Evolutionary conservation across 2,888 invertebrate genomes (phyloP).

Genomic region (Empis livida): DNA sequence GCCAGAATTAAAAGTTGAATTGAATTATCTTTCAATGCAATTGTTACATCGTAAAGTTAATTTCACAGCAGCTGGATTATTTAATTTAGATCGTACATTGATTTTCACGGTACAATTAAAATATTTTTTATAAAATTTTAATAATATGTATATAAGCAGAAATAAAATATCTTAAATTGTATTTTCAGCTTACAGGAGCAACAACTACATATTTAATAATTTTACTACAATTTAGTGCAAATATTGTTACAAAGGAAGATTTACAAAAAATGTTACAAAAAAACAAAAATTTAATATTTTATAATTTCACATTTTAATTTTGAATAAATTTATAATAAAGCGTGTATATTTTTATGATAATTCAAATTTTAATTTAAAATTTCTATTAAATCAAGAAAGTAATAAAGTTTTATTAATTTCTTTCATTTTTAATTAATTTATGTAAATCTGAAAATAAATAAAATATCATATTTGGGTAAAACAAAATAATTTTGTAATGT

Average conservation of each 20-base stretch:
- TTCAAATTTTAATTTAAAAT: no score
- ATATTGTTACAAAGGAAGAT: neutral
- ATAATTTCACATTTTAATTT: no score
- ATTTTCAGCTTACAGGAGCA: constrained; percentile 31
- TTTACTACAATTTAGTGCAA: constrained; percentile 28
- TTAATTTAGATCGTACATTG: constrained; percentile 33
- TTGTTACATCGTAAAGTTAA: constrained; percentile 32
- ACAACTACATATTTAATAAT: constrained; percentile 36
- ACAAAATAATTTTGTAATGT: no score
- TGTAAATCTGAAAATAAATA: no score
- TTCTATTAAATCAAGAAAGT: no score
- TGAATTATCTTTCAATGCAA: constrained; percentile 34
- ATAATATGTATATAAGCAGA: neutral
- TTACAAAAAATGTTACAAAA: no score
- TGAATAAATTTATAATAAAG: no score
- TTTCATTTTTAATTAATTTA: no score
- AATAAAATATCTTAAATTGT: neutral
- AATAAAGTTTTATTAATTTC: no score
- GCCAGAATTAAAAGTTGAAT: constrained; percentile 26
- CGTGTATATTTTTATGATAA: no score
- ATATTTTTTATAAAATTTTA: neutral
- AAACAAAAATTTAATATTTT: constrained; percentile 16
- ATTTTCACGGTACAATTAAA: constrained; percentile 29
- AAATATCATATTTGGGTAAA: no score
- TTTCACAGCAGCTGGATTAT: constrained; percentile 36